A percentile compares a stretch with the other conserved stretches of the same genome.
These are phyloP conservation scores for Lateolabrax maculatus DNA, from an alignment of 2,797 vertebrate species.

Conservation along the genomic window DNA sequence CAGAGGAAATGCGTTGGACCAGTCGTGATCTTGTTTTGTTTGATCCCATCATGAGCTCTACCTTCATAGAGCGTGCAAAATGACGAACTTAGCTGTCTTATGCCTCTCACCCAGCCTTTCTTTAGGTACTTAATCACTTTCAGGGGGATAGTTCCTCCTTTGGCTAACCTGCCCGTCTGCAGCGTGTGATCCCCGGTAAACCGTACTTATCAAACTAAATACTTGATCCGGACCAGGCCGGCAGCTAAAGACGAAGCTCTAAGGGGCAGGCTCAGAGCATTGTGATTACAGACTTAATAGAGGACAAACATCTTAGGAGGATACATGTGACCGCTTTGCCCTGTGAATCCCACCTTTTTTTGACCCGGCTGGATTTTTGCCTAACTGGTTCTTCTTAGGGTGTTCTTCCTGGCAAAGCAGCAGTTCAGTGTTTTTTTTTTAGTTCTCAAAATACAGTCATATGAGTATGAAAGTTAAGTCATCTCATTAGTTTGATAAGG, in stretches of 20 bases:
- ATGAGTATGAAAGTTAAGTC: not conserved
- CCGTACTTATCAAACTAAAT: constrained; percentile 89
- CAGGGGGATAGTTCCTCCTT: constrained; percentile 76
- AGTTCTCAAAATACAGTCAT: not conserved
- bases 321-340: constrained; percentile 82
- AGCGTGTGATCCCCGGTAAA: constrained; percentile 82
- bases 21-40: constrained; percentile 70
- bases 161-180: constrained; percentile 72
- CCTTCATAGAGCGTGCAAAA: constrained; percentile 85
- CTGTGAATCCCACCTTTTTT: constrained; percentile 72
- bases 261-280: constrained; percentile 84
- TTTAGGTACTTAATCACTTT: constrained; percentile 92
- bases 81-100: constrained; percentile 86
- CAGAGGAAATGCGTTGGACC: not conserved
- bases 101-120: constrained; percentile 88
- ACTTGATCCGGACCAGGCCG: constrained; percentile 87
- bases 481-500: not conserved
- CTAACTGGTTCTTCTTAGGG: constrained; percentile 61
- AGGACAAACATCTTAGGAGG: constrained; percentile 85
- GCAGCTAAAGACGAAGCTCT: constrained; percentile 83
- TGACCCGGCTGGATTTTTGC: constrained; percentile 65
- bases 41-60: constrained; percentile 81
- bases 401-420: not conserved
- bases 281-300: constrained; percentile 87
- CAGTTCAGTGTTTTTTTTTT: no score